Conservation (phyloP, 2,888 invertebrate genomes). For the Apotomis betuletana region DNA sequence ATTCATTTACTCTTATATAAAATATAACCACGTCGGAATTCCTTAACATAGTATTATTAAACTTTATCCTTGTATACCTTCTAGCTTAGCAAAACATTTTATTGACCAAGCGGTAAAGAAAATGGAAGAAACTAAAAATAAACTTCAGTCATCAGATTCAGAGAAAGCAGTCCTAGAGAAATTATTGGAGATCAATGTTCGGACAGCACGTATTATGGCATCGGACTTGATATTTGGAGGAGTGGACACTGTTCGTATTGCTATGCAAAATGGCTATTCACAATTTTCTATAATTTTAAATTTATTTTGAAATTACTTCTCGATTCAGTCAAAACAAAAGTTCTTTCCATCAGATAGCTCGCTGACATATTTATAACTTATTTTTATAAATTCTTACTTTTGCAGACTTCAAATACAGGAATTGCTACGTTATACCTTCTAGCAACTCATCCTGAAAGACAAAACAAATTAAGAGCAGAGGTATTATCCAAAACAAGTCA, state of each 20-base stretch:
- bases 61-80: too few relatives aligned
- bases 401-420: conserved; percentile 83
- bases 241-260: conserved; percentile 84
- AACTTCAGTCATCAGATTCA: conserved; percentile 45
- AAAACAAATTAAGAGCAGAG: conserved; percentile 85
- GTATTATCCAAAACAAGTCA: conserved; percentile 59
- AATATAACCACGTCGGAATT: too few relatives aligned
- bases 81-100: conserved; percentile 54
- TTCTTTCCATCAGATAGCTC: too few relatives aligned
- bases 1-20: neutral
- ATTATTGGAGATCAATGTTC: conserved; percentile 82
- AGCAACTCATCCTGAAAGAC: conserved; percentile 85
- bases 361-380: too few relatives aligned
- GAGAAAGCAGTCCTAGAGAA: conserved; percentile 85
- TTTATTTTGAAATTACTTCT: too few relatives aligned
- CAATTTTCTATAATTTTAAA: too few relatives aligned
- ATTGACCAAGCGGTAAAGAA: conserved; percentile 56
- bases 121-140: conserved; percentile 47
- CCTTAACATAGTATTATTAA: too few relatives aligned
- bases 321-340: too few relatives aligned
- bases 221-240: conserved; percentile 87
- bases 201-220: conserved; percentile 86
- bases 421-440: conserved; percentile 84
- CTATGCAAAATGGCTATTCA: neutral
- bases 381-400: conserved; percentile 17